These are phyloP conservation scores for Xiphias gladius DNA, from an alignment of 2,113 vertebrate species.

Conservation along the genomic window DNA sequence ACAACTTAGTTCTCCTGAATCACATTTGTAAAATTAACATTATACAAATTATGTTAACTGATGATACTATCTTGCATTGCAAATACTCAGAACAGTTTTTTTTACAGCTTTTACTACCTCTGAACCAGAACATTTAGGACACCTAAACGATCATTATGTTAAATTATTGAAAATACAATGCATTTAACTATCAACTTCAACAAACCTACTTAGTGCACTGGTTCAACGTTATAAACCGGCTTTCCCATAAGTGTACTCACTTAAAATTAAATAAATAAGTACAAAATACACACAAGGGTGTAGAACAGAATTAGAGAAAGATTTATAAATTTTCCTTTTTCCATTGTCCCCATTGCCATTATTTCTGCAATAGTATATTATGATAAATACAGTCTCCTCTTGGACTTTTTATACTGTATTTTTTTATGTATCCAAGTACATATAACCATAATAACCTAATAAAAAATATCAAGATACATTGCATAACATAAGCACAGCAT, in stretches of 20 bases:
- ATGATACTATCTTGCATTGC: background rate
- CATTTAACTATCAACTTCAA: background rate
- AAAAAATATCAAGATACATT: background rate
- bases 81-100: background rate
- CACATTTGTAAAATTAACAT: background rate
- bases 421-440: background rate
- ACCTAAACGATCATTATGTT: background rate
- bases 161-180: background rate
- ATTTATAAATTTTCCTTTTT: too few species aligned
- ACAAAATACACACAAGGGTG: too few species aligned
- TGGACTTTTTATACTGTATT: background rate
- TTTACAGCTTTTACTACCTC: background rate
- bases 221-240: too few species aligned
- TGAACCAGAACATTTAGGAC: background rate
- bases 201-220: too few species aligned
- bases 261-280: too few species aligned
- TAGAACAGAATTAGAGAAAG: too few species aligned
- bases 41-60: background rate
- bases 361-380: background rate
- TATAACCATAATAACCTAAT: background rate
- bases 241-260: too few species aligned
- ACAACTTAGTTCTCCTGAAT: background rate
- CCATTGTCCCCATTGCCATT: too few species aligned
- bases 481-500: background rate
- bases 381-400: background rate